Percentiles rank a stretch among this genome's conserved stretches.
phyloP scores from a whole-genome alignment of 2,113 vertebrate genomes.

The Aphelocoma coerulescens region DNA sequence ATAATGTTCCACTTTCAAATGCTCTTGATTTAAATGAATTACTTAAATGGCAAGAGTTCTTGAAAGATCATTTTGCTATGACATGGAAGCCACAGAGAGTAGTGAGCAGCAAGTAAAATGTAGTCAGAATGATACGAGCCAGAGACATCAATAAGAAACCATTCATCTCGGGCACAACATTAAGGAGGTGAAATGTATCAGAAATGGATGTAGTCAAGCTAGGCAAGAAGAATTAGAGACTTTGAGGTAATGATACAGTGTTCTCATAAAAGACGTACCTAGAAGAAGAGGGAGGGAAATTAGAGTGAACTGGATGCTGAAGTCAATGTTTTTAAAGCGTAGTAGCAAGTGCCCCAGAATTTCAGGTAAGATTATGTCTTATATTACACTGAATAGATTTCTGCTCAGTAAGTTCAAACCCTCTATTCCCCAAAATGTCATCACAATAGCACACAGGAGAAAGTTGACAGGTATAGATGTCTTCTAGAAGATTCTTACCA shows the following conservation, averaged over 20 bases:
- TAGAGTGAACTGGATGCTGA: not conserved
- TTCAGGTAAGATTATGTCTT: not conserved
- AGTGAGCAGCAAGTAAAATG: constrained; percentile 30
- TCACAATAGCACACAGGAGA: not conserved
- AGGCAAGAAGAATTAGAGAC: constrained; percentile 6
- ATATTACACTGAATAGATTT: not conserved
- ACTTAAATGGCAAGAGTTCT: constrained; percentile 34
- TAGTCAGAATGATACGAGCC: not conserved
- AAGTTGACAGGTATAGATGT: not conserved
- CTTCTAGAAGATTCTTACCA: not conserved
- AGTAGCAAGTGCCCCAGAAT: not conserved
- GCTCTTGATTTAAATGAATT: constrained; percentile 32
- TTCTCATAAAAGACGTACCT: not conserved
- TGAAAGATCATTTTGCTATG: constrained; percentile 55
- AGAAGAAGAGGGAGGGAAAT: not conserved
- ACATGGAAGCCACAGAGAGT: not conserved
- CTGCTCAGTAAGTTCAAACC: not conserved
- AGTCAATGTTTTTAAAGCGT: not conserved
- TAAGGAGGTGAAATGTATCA: constrained; percentile 25
- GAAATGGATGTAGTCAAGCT: constrained; percentile 2
- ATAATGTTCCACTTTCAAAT: constrained; percentile 4
- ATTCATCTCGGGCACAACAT: constrained; percentile 16
- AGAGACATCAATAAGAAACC: constrained; percentile 31
- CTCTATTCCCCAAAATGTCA: not conserved
- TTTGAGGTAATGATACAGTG: not conserved